Evolutionary conservation across 2,888 invertebrate species (phyloP), one percentile per base, ranked within the genome.

Genomic region (Sicus ferrugineus): DNA sequence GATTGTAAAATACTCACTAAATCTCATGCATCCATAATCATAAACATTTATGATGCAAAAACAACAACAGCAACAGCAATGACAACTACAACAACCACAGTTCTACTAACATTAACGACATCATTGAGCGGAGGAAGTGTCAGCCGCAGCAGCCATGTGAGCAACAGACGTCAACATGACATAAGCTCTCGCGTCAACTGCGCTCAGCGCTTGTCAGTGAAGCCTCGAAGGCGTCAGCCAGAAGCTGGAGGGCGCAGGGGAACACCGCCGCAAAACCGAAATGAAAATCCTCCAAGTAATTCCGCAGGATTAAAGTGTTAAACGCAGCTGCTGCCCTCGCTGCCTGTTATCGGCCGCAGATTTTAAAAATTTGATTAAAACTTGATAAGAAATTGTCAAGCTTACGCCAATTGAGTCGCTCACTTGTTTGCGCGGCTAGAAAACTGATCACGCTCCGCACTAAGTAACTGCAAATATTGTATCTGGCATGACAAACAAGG

Each of bases 1-100:
- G 54, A 69, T 63, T 59, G 69, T 72, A 72, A 73, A 74, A 72
- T 72, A 72, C 73, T 73, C 73, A 74, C 73, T 76, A 76, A 76
- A 76, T 76, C 76, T 76, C 73, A 64, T 72, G 77, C 75, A 72
- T 73, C 78, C 81, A 84, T 84, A 84, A 83, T 82, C 84, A 82
- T 84, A 83, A 83, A 84, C 83, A 84, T 83, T 83, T 84, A 83
- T 82, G 82, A 79, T 75, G 76, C 75, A 75, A 75, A n/a, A n/a
- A n/a, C 75, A 75, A 75, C 74, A 58, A 23, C 23, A 28, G 28
- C 54, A 54, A 54, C 64, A 70, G 48, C 34, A 28, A 65, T 61
- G 50, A 34, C 28, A 62, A 58, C 68, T 50, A 67, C 34, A 67
- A 63, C 46, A 69, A 50, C 59, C 38, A 54, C 38, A 67, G 28